Evolutionary conservation across 37 sponge, comb jelly and placozoan species (phyloP).

Genomic region (Ephydatia muelleri): DNA sequence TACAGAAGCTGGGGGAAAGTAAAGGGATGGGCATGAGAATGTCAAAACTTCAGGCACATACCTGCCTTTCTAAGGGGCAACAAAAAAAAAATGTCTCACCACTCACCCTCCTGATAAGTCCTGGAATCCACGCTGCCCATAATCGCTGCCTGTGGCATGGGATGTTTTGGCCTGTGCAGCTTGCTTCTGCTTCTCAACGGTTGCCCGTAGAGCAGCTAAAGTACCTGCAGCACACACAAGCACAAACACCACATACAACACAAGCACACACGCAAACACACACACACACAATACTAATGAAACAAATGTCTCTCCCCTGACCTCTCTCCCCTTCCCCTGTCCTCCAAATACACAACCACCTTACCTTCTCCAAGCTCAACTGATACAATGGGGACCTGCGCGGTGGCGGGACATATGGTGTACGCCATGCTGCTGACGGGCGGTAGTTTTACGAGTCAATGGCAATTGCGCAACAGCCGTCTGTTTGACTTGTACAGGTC

Average conservation of each 20-base stretch:
- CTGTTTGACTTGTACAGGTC: neutral
- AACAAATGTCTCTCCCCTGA: neutral
- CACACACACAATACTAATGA: neutral
- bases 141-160: neutral
- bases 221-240: too few species aligned
- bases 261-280: neutral
- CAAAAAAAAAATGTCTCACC: neutral
- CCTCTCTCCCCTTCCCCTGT: slow-evolving; percentile 5
- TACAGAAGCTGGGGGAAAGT: neutral
- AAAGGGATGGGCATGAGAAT: neutral
- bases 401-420: neutral
- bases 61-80: neutral
- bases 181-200: slow-evolving; percentile 39
- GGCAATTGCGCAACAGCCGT: neutral
- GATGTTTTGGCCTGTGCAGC: slow-evolving; percentile 12
- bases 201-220: slow-evolving; percentile 12
- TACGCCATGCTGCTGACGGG: too few species aligned
- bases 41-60: neutral
- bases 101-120: neutral
- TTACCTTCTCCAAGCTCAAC: slow-evolving; percentile 7
- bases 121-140: neutral
- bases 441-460: too few species aligned
- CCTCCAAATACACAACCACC: neutral
- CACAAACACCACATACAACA: too few species aligned
- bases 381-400: neutral